Base-by-base conservation (phyloP, 1,140 invertebrate genomes). In the Eumaeus atala region DNA sequence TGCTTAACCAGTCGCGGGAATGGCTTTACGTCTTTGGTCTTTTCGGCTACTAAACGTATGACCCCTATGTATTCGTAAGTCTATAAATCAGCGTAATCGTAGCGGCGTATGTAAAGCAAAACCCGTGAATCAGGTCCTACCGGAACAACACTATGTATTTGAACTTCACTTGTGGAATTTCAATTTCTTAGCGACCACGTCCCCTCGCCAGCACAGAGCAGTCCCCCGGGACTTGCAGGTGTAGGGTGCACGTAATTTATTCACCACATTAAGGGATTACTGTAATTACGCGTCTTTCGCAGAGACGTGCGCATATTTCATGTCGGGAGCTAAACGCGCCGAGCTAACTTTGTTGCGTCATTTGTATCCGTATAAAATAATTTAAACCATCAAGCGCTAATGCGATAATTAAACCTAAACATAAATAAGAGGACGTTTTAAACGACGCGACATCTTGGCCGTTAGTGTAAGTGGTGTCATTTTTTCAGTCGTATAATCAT, bases 191-290 rank as follows among this genome's bases (percentile, higher is more conserved):
- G 40, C 16, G 40, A 44, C 40, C n/a, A 40, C n/a, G 12, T 9
- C 9, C 1, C n/a, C n/a, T n/a, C 35, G 11, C 9, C 6, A 28
- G 21, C 2, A 37, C 35, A 37, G 11, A 9, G 9, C 35, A 37
- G 5, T 14, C 40, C 14, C 12, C 12, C 9, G 40, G 17, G 17
- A 9, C 14, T 7, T 9, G 40, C 40, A 44, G 40, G 14, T 44
- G 40, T 12, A 56, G 61, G 61, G 50, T 61, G 61, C 58, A 59
- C 62, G 55, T 61, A 64, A 67, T 64, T 67, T 67, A 67, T 67
- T 51, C 56, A 51, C 51, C 55, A 62, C 66, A 64, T 67, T 60
- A 67, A 58, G 59, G 58, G 66, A 67, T 67, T 67, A 65, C 49
- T 57, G 62, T 65, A 65, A 67, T 67, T 65, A 67, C 58, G 53